Evolutionary conservation across 2,797 vertebrate species (phyloP).

Genomic region (Gobio occitaniae): DNA sequence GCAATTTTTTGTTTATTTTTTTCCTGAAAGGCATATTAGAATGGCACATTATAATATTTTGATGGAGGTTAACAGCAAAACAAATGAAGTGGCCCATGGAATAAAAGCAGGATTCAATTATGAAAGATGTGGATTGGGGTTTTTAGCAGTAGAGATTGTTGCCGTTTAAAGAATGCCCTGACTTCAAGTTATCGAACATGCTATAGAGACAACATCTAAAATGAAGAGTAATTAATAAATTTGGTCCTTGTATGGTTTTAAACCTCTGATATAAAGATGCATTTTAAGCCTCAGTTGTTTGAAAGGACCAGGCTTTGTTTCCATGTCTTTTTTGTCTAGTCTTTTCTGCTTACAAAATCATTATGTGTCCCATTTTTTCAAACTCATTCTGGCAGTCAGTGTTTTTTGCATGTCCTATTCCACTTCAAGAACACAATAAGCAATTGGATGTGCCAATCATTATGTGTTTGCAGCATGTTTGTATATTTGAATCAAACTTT

Average conservation of each 20-base stretch:
- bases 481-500: slow-evolving; percentile 6
- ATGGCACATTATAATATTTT: slow-evolving; percentile 25
- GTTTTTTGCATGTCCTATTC: slow-evolving; percentile 34
- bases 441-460: slow-evolving; percentile 59
- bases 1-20: slow-evolving; percentile 2
- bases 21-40: slow-evolving; percentile 13
- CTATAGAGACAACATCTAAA: background rate
- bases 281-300: background rate
- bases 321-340: background rate
- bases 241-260: background rate
- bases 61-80: slow-evolving; percentile 38
- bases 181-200: slow-evolving; percentile 8
- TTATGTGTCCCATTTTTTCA: slow-evolving; percentile 42
- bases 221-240: background rate
- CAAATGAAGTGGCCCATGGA: slow-evolving; percentile 23
- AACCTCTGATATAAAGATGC: background rate
- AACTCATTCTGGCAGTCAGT: slow-evolving; percentile 49
- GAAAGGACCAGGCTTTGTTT: background rate
- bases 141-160: background rate
- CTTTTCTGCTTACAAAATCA: slow-evolving; percentile 31
- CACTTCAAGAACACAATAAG: slow-evolving; percentile 40
- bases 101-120: slow-evolving; percentile 19
- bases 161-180: background rate
- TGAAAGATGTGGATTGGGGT: background rate
- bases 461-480: slow-evolving; percentile 8